phyloP scores from a whole-genome alignment of 2,888 invertebrate species.

The Chaetogeoica ovagalla region DNA sequence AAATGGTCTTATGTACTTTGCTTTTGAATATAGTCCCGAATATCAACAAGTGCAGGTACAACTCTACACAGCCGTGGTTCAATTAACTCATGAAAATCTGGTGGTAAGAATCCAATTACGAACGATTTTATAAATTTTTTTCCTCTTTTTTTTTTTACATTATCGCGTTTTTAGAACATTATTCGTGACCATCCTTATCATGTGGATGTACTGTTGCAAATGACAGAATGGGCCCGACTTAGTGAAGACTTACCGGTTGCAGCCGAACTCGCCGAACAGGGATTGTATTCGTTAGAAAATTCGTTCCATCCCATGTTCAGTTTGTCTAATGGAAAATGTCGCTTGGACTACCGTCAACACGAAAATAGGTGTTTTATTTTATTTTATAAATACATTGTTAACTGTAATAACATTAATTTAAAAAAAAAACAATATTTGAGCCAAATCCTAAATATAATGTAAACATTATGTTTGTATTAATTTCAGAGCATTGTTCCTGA shows the following conservation, averaged over 20 bases:
- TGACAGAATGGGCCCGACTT: conserved; percentile 77
- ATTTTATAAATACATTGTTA: too few relatives aligned
- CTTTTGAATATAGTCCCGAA: conserved; percentile 73
- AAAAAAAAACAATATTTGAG: too few relatives aligned
- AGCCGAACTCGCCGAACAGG: conserved; percentile 77
- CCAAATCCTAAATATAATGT: background rate
- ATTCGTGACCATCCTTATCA: conserved; percentile 77
- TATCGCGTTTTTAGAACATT: conserved; percentile 63
- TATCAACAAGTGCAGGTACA: conserved; percentile 75
- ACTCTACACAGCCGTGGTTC: conserved; percentile 78
- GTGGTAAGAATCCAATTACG: conserved; percentile 62
- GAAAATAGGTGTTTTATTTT: conserved; percentile 69
- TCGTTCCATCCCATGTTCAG: conserved; percentile 81
- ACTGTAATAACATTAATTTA: too few relatives aligned
- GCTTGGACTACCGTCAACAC: conserved; percentile 76
- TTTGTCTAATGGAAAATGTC: conserved; percentile 72
- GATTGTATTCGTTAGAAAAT: conserved; percentile 75
- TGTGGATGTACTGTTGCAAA: conserved; percentile 76
- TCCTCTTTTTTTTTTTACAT: background rate
- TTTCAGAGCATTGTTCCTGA: conserved; percentile 72
- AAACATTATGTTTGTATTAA: background rate
- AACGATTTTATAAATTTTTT: background rate
- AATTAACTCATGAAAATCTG: conserved; percentile 76
- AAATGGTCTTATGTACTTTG: conserved; percentile 67
- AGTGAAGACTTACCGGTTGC: conserved; percentile 79